phyloP scores from a whole-genome alignment of 2,113 vertebrate species.

The Campylomormyrus numenius region DNA sequence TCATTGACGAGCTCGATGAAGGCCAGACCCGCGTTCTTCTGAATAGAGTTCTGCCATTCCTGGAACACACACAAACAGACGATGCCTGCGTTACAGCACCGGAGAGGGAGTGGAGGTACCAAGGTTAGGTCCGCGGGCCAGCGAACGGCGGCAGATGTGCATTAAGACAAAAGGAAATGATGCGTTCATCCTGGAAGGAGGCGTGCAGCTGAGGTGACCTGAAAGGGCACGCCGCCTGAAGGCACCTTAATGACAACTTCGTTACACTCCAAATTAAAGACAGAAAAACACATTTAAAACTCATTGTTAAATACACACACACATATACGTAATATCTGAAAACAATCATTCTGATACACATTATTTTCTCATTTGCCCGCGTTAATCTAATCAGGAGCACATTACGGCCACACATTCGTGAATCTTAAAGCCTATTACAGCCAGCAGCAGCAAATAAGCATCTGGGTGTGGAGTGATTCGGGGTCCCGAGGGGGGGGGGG shows the following conservation, averaged over 20 bases:
- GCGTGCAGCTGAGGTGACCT: background rate
- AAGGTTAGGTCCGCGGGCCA: background rate
- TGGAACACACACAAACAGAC: constrained; percentile 38
- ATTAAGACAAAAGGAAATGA: background rate
- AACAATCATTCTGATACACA: background rate
- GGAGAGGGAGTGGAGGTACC: background rate
- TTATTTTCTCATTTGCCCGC: background rate
- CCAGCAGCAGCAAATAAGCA: background rate
- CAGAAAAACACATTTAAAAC: background rate
- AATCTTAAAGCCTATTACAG: background rate
- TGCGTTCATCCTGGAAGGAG: background rate
- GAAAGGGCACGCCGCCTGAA: background rate
- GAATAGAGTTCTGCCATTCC: constrained; percentile 92
- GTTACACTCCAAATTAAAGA: background rate
- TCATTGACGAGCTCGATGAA: constrained; percentile 88
- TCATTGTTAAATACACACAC: background rate
- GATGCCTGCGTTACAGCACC: background rate
- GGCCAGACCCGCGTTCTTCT: constrained; percentile 82
- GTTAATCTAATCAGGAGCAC: background rate
- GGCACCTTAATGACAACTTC: background rate
- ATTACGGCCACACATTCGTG: background rate
- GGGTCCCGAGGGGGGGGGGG: background rate
- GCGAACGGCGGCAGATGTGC: background rate
- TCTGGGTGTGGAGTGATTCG: background rate
- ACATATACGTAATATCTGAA: background rate